phyloP scores from a whole-genome alignment of 2,113 vertebrate species.

The Tragelaphus scriptus region DNA sequence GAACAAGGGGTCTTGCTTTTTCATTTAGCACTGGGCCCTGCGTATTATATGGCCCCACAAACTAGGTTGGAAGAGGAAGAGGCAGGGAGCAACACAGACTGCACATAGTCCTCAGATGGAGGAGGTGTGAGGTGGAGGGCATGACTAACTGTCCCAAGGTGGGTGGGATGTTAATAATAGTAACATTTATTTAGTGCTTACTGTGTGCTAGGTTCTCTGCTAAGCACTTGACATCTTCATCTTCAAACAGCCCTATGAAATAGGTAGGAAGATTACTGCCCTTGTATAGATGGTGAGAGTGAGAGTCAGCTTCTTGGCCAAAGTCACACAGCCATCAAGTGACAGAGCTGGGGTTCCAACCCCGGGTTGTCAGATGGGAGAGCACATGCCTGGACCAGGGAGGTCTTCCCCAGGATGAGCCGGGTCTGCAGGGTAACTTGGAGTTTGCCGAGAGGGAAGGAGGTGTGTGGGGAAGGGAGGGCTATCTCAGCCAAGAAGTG shows the following conservation, averaged over 20 bases:
- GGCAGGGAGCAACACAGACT: background rate
- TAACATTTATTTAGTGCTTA: conserved; percentile 24
- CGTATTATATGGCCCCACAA: background rate
- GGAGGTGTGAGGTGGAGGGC: background rate
- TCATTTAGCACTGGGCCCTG: background rate
- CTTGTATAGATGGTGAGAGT: background rate
- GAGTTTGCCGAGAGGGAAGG: background rate
- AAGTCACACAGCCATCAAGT: background rate
- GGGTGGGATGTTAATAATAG: background rate
- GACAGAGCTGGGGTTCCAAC: background rate
- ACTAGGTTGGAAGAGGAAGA: background rate
- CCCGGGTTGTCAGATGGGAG: background rate
- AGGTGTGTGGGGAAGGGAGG: background rate
- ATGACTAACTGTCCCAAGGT: background rate
- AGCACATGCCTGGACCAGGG: background rate
- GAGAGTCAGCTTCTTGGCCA: background rate
- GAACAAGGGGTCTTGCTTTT: background rate
- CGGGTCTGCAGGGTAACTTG: background rate
- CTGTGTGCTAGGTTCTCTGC: background rate
- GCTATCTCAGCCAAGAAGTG: background rate
- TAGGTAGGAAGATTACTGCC: background rate
- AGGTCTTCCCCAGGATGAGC: background rate
- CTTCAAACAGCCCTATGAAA: background rate
- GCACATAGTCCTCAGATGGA: background rate
- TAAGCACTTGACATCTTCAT: background rate